These are phyloP conservation scores for Mormyrus hasselquistii DNA, from an alignment of 2,797 vertebrate genomes.

Conservation along the genomic window DNA sequence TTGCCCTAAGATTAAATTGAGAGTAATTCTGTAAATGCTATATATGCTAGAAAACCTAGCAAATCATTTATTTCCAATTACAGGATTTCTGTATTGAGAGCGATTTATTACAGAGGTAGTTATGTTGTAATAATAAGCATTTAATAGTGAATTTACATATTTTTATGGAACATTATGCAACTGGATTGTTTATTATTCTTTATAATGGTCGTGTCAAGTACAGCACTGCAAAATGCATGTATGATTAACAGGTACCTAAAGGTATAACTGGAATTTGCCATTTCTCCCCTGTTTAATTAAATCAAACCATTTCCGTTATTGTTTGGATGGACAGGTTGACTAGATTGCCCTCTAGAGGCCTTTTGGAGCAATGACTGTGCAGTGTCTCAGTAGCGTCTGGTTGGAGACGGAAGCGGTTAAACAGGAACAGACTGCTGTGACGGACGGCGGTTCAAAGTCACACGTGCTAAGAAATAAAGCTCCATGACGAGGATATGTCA, in stretches of 20 bases:
- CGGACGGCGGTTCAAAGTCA: neutral
- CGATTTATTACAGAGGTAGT: neutral
- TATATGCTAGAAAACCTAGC: neutral
- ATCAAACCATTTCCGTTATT: neutral
- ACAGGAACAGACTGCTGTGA: constrained; percentile 14
- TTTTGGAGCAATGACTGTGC: neutral
- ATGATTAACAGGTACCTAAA: neutral
- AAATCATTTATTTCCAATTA: neutral
- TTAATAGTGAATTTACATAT: neutral
- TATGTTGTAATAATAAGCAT: neutral
- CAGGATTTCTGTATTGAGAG: neutral
- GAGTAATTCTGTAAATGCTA: constrained; percentile 16
- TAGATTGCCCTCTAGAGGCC: constrained; percentile 2
- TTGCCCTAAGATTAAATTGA: constrained; percentile 19
- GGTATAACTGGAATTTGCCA: neutral
- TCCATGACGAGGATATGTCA: constrained; percentile 11
- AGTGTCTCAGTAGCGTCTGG: neutral
- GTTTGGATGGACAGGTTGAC: neutral
- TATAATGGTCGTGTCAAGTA: neutral
- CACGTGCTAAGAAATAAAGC: neutral
- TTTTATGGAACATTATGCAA: neutral
- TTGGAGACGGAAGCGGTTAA: neutral
- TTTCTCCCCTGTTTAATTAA: neutral
- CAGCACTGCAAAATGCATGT: neutral
- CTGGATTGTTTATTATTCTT: neutral